Conservation (phyloP, 2,888 invertebrate species). For the Pyrochroa serraticornis region DNA sequence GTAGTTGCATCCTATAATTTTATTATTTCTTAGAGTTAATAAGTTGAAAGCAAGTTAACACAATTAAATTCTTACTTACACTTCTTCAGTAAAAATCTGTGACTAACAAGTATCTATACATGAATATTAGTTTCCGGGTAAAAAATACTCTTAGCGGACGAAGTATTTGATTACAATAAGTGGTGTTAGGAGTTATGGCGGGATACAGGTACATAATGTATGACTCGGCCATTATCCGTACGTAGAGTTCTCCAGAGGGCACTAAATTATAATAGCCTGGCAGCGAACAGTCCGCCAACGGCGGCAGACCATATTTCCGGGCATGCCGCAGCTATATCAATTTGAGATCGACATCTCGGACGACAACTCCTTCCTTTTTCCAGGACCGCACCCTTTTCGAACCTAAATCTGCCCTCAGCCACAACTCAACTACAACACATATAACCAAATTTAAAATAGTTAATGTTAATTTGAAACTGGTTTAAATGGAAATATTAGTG, state of each 20-base stretch:
- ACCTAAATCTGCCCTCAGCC: background rate
- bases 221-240: slow-evolving; percentile 44
- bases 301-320: slow-evolving; percentile 25
- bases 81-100: no score
- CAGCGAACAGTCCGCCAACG: slow-evolving; percentile 25
- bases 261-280: slow-evolving; percentile 43
- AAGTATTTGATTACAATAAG: slow-evolving; percentile 45
- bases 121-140: no score
- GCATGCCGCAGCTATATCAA: slow-evolving; percentile 31
- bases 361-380: background rate
- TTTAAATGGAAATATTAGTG: no score
- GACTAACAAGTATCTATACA: no score
- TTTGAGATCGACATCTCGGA: slow-evolving; percentile 35
- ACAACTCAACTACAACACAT: no score
- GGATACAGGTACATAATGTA: slow-evolving; percentile 44
- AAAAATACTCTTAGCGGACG: background rate
- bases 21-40: no score
- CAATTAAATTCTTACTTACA: no score
- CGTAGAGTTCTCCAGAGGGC: slow-evolving; percentile 39
- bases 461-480: no score
- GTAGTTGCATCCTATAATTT: no score
- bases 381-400: background rate
- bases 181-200: slow-evolving; percentile 44
- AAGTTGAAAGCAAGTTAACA: no score
- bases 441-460: no score